Base-by-base conservation (phyloP, 2,888 invertebrate genomes). In the Drosophila imparisetae region DNA sequence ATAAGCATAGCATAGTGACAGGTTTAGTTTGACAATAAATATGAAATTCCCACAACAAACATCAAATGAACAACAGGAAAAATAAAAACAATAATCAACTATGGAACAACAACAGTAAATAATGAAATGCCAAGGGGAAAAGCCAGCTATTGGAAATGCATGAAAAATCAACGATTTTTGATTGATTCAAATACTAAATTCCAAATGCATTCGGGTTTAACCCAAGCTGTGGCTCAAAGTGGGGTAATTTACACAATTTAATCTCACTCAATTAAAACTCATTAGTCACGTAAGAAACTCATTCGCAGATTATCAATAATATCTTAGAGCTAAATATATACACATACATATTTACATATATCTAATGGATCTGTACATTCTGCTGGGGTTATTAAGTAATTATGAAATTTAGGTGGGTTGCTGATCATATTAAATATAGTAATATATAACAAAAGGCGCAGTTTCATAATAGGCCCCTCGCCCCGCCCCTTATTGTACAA, bases 361-460 rank as follows among this genome's bases (percentile, higher is more conserved):
- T 57, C 42, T 6, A 42, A 57, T 30, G 42, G n/a, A 30, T 21
- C 52, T 32, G 27, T 59, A 54, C 40, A 61, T 76, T 77, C 78
- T 62, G 72, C 68, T 55, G 42, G 65, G 65, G 61, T 67, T 57
- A 34, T 71, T 60, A 63, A 36, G 78, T 21, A 52, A 73, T 78
- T 73, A 70, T n/a, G 60, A 65, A 74, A 58, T 38, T 27, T 32
- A 15, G 24, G 27, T 36, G 11, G 38, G 24, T 34, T 18, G 49
- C 55, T 36, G 50, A 53, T 49, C 36, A 42, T 38, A 57, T 60
- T 79, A 71, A 84, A 42, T 73, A 53, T 53, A 52, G 18, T 32
- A 11, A 40, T 54, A 32, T 50, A 71, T 54, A 71, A 67, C 64
- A 76, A 59, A 65, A 68, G 64, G 50, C 75, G 61, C 45, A 71